Evolutionary conservation across 2,797 vertebrate genomes (phyloP), one percentile per base, ranked within the genome.

Genomic region (Heterohyrax brucei): DNA sequence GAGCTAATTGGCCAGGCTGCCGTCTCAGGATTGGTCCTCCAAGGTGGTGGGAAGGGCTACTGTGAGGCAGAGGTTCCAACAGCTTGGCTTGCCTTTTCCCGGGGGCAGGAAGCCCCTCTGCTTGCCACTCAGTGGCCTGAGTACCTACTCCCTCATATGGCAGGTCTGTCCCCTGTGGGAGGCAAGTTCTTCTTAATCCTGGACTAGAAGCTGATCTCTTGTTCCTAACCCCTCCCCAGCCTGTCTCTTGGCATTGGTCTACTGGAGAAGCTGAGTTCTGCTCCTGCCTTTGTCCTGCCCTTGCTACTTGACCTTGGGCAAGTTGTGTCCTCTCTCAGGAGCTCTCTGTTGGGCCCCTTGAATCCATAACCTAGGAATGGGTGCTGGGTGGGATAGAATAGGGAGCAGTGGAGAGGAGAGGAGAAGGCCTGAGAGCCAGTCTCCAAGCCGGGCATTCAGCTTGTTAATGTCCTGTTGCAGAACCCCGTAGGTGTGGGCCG

Each of bases 401-500:
- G 85, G 39, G 39, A 64, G 70, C 33, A 48, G 5, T 22, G 4
- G 1, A 53, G 24, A 16, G 59, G 0, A 10, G 0, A 18, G 19
- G 8, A 24, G 4, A 68, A 7, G 61, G n/a, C 66, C 3, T 5
- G 53, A 86, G 78, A 21, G 28, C 1, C 18, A 14, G 9, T 66
- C 46, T 64, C 39, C 26, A n/a, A 10, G 19, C 30, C 50, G 73
- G 28, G 33, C 3, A 0, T 24, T 12, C 6, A 18, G n/a, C 33
- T 81, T 50, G 79, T 59, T 93, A 0, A 87, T 3, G 24, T 22
- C 44, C 61, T 79, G 14, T 19, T 94, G 93, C 91, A 98, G 98
- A 99, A 98, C 82, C 95, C 97, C 0, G 97, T 98, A 18, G 98
- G 98, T 2, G 98, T 98, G 75, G 98, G 98, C 66, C 95, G 93